These are phyloP conservation scores for Hemitrygon akajei DNA, from an alignment of 2,797 vertebrate genomes.

Conservation along the genomic window DNA sequence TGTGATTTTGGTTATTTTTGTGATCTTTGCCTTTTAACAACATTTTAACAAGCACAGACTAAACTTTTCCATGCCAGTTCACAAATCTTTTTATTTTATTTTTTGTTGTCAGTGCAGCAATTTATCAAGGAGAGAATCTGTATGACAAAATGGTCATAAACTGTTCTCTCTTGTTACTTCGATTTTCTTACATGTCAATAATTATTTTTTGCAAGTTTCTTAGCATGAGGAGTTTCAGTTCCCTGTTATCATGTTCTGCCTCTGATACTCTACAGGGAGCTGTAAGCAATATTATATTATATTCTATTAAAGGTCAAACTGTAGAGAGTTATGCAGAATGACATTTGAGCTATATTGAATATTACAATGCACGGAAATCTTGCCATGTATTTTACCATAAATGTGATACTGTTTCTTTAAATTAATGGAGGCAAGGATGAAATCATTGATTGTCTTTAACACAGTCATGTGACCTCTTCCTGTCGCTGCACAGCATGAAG, in stretches of 20 bases:
- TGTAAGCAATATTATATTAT: not conserved
- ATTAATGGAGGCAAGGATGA: not conserved
- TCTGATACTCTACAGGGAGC: not conserved
- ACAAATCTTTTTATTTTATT: no score
- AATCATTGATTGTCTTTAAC: slow-evolving; percentile 31
- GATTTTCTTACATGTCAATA: not conserved
- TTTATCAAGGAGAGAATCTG: not conserved
- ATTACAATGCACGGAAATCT: not conserved
- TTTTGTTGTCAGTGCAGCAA: not conserved
- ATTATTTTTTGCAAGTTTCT: not conserved
- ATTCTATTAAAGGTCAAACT: not conserved
- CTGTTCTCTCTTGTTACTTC: not conserved
- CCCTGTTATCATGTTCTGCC: not conserved
- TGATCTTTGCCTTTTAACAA: not conserved
- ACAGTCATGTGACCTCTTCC: slow-evolving; percentile 5
- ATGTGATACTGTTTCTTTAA: slow-evolving; percentile 8
- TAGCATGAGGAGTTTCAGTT: not conserved
- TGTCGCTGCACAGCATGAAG: slow-evolving; percentile 29
- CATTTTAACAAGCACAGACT: not conserved
- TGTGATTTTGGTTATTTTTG: not conserved
- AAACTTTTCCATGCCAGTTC: not conserved
- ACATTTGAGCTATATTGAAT: not conserved
- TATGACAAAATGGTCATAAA: not conserved
- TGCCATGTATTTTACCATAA: not conserved
- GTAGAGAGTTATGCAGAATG: not conserved